These are phyloP conservation scores for Megathymus violae DNA, from an alignment of 1,140 invertebrate species.

Conservation along the genomic window DNA sequence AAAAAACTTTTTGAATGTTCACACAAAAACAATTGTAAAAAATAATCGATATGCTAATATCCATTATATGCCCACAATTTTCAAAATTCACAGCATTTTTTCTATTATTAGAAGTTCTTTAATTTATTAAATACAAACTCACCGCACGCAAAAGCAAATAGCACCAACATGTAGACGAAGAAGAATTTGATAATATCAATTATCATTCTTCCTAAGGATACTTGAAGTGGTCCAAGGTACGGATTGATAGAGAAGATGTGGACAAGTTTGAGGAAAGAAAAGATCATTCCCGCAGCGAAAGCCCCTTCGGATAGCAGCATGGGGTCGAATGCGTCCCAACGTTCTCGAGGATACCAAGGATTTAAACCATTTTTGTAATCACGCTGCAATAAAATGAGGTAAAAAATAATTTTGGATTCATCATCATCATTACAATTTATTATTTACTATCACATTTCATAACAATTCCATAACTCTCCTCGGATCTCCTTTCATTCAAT, in stretches of 20 bases:
- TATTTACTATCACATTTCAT: too few species aligned
- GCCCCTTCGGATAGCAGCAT: slow-evolving; percentile 97
- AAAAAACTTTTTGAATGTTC: too few species aligned
- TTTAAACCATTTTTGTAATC: slow-evolving; percentile 89
- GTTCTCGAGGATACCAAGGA: slow-evolving; percentile 92
- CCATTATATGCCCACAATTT: too few species aligned
- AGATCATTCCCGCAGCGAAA: slow-evolving; percentile 97
- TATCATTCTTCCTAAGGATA: slow-evolving; percentile 95
- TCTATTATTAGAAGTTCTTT: too few species aligned
- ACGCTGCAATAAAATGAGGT: slow-evolving; percentile 78
- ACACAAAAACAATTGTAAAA: too few species aligned
- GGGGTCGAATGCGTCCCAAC: slow-evolving; percentile 97
- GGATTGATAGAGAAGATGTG: slow-evolving; percentile 98
- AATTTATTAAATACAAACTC: too few species aligned
- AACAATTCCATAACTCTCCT: too few species aligned
- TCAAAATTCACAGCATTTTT: too few species aligned
- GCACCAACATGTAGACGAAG: slow-evolving; percentile 94
- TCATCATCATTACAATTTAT: too few species aligned
- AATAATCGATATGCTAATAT: too few species aligned
- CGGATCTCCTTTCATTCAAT: background rate
- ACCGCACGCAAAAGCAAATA: slow-evolving; percentile 96
- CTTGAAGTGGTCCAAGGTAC: slow-evolving; percentile 94
- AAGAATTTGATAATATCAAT: slow-evolving; percentile 97
- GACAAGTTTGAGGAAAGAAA: slow-evolving; percentile 96
- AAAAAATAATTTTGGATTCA: background rate